These are phyloP conservation scores for Myotis findleyi DNA, from an alignment of 2,797 vertebrate species.

Conservation along the genomic window DNA sequence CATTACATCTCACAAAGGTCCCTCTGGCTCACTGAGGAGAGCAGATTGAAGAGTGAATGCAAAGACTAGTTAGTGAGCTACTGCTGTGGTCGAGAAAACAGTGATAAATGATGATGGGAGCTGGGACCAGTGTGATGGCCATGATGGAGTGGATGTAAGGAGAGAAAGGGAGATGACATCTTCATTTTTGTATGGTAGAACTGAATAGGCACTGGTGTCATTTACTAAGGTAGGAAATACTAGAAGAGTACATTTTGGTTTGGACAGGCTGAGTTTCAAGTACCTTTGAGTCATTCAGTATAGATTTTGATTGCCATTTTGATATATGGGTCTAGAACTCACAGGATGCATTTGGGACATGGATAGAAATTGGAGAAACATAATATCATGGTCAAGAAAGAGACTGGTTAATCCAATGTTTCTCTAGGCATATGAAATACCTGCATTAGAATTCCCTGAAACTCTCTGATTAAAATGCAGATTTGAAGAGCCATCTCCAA, in stretches of 20 bases:
- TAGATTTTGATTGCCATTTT: slow-evolving; percentile 12
- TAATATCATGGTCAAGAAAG: neutral
- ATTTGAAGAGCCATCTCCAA: neutral
- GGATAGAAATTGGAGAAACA: slow-evolving; percentile 25
- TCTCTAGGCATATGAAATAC: neutral
- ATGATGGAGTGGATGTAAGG: neutral
- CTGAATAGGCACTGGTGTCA: neutral
- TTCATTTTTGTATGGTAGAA: neutral
- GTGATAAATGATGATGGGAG: neutral
- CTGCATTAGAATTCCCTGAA: neutral
- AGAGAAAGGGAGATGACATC: neutral
- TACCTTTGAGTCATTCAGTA: neutral
- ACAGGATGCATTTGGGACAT: neutral
- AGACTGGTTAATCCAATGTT: neutral
- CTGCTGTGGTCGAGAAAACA: neutral
- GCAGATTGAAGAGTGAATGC: neutral
- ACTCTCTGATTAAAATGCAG: neutral
- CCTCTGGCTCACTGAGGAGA: neutral
- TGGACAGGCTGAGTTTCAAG: neutral
- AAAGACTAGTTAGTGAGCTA: neutral
- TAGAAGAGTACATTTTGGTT: neutral
- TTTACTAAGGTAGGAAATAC: neutral
- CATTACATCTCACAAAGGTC: neutral
- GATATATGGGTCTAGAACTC: neutral
- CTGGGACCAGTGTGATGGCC: neutral